Percentiles rank a stretch among this genome's conserved stretches.
These are phyloP conservation scores for Belgica antarctica DNA, from an alignment of 2,888 invertebrate species.

Conservation along the genomic window DNA sequence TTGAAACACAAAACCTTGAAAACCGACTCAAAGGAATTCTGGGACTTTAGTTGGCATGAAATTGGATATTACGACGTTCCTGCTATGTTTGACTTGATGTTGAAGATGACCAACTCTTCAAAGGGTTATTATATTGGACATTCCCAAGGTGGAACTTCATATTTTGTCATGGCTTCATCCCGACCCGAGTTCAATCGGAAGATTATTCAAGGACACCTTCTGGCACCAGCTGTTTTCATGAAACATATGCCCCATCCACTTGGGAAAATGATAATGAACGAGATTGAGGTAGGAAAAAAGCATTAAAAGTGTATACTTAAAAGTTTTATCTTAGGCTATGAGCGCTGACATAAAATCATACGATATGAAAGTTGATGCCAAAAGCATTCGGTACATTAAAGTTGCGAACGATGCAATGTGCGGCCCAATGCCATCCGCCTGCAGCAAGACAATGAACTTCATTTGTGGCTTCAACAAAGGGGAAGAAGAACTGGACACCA, in stretches of 20 bases:
- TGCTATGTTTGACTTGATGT: conserved; percentile 73
- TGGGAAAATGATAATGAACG: background rate
- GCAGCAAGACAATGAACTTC: too few relatives aligned
- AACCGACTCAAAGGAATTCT: conserved; percentile 57
- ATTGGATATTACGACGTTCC: conserved; percentile 80
- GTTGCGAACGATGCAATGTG: too few relatives aligned
- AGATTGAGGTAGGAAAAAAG: background rate
- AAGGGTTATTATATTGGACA: conserved; percentile 71
- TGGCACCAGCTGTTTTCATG: conserved; percentile 24
- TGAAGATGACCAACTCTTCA: conserved; percentile 57
- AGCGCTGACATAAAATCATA: too few relatives aligned
- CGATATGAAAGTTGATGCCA: too few relatives aligned
- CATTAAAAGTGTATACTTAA: too few relatives aligned
- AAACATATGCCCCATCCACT: conserved; percentile 17
- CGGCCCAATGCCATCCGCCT: too few relatives aligned
- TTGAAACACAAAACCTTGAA: conserved; percentile 51
- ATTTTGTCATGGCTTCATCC: conserved; percentile 65
- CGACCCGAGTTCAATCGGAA: conserved; percentile 60
- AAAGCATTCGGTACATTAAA: too few relatives aligned
- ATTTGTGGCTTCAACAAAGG: background rate
- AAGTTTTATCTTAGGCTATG: too few relatives aligned
- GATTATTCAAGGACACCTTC: conserved; percentile 28
- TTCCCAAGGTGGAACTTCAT: conserved; percentile 70
- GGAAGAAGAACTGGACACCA: background rate
- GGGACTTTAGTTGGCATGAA: conserved; percentile 80